phyloP scores from a whole-genome alignment of 2,797 vertebrate species.

The Cirrhinus mrigala region DNA sequence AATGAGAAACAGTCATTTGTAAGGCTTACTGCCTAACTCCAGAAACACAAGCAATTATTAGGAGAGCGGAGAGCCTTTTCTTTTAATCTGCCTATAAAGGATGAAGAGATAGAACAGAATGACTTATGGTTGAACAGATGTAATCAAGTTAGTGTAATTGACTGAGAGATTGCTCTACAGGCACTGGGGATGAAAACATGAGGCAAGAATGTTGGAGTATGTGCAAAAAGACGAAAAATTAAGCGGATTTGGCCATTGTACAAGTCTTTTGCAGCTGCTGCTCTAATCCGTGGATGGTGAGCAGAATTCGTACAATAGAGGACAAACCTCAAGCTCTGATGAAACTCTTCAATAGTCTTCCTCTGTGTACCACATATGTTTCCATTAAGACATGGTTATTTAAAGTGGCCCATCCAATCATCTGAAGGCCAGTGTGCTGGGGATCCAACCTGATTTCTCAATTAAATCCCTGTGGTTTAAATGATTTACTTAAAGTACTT shows the following conservation, averaged over 20 bases:
- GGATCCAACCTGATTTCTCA: not conserved
- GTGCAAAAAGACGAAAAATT: not conserved
- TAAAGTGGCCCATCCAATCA: not conserved
- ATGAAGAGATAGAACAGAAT: conserved; percentile 15
- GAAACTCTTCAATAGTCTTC: not conserved
- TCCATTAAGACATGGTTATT: not conserved
- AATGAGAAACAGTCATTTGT: conserved; percentile 37
- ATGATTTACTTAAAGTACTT: not conserved
- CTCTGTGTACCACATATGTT: not conserved
- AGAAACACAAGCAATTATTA: conserved; percentile 53
- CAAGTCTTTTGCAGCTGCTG: conserved; percentile 8
- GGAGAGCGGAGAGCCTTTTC: conserved; percentile 16
- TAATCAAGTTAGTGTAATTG: conserved; percentile 46
- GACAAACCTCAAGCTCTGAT: not conserved
- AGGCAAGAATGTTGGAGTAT: conserved; percentile 33
- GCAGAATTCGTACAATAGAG: conserved; percentile 12
- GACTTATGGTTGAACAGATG: conserved; percentile 45
- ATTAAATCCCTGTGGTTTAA: not conserved
- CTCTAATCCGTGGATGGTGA: not conserved
- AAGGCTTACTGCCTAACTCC: conserved; percentile 38
- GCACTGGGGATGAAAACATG: conserved; percentile 4
- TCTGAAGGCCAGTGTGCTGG: not conserved
- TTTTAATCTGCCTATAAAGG: conserved; percentile 41
- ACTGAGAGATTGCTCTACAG: conserved; percentile 41
- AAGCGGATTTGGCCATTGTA: not conserved